Evolutionary conservation across 1,140 invertebrate species (phyloP), one percentile per base, ranked within the genome.

Genomic region (Pteromalus puparum): DNA sequence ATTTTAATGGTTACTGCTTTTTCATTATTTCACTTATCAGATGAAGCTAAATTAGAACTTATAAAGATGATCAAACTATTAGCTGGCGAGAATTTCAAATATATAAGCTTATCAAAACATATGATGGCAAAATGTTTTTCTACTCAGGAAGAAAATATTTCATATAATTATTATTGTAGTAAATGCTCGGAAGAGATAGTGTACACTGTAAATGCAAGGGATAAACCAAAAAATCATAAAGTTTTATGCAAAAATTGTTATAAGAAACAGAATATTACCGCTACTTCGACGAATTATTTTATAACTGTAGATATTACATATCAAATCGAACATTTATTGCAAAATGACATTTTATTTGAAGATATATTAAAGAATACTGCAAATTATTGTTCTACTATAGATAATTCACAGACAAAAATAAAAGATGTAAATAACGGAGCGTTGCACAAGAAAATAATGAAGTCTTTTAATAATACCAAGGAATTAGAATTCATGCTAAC

Each of bases 81-180:
- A 2, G 53, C 53, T 15, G 72, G 81, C 1, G 18, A 28, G 5
- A 24, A 26, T 21, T 83, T 75, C 26, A 67, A 67, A 6, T 28
- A 76, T 12, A 18, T 83, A 18, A 42, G 15, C 42, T 18, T 83
- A 21, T 76, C 81, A 38, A 73, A 73, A 61, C 21, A 61, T 61
- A 61, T 61, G 53, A 61, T 61, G 53, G 21, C 12, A 15, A 61
- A 61, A 61, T 61, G 53, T 21, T 61, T 61, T 61, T 61, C 53
- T 15, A 15, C 53, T 61, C 53, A 61, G 21, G 53, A 53, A 76
- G 24, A 76, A 30, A 13, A 73, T 34, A 30, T 73, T 15, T 34
- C 30, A 18, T 73, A 73, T 34, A 10, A 73, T 34, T 73, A 34
- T 73, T 73, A 73, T 73, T 73, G 67, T 70, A 70, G 6, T 15